Evolutionary conservation across 2,797 vertebrate species (phyloP).

Genomic region (Sphenodon punctatus): DNA sequence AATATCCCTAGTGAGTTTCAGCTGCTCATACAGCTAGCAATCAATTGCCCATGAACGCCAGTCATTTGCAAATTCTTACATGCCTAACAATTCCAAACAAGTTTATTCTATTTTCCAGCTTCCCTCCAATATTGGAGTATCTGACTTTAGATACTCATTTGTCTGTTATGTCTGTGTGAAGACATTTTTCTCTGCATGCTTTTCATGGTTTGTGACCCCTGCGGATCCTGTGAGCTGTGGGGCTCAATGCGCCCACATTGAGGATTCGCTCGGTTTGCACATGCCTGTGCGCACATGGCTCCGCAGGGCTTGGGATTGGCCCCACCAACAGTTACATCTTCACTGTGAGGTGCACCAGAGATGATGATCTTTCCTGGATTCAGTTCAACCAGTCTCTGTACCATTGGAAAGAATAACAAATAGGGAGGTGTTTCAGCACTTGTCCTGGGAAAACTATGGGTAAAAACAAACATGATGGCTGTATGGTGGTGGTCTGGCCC

Average conservation of each 20-base stretch:
- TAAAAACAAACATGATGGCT: too few species aligned
- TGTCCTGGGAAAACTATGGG: background rate
- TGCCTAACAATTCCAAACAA: background rate
- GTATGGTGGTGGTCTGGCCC: too few species aligned
- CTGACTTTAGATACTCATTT: too few species aligned
- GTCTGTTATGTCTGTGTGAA: too few species aligned
- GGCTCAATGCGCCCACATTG: too few species aligned
- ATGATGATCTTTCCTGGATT: background rate
- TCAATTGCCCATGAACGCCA: accelerated
- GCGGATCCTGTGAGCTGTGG: too few species aligned
- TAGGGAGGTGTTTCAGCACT: background rate
- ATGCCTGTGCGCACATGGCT: too few species aligned
- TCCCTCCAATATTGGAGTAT: background rate
- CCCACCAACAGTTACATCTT: background rate
- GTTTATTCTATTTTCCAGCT: background rate
- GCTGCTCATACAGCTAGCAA: background rate
- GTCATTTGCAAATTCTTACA: background rate
- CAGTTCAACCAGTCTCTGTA: background rate
- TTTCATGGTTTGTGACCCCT: too few species aligned
- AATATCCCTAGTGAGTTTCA: background rate
- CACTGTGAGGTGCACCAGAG: background rate
- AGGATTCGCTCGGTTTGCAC: too few species aligned
- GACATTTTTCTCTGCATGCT: too few species aligned
- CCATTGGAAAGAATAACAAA: background rate
- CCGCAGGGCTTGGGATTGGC: too few species aligned